Percentiles rank a stretch among this genome's conserved stretches.
These are phyloP conservation scores for Dolichotis patagonum DNA, from an alignment of 2,113 vertebrate species.

Conservation along the genomic window DNA sequence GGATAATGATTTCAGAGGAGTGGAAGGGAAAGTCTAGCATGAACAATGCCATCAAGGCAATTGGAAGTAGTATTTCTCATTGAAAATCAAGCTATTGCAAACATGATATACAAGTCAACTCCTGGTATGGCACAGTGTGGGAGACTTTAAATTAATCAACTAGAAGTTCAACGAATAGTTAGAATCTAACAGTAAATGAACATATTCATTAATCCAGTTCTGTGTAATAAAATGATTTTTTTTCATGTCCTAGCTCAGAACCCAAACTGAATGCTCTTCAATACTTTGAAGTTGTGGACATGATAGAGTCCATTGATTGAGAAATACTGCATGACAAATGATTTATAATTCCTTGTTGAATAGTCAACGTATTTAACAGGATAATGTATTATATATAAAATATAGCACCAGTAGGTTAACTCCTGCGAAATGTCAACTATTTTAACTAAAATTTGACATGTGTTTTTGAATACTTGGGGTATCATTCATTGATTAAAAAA, in stretches of 20 bases:
- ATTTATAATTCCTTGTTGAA: conserved; percentile 69
- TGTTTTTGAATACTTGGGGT: conserved; percentile 67
- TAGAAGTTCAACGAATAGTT: conserved; percentile 64
- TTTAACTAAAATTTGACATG: conserved; percentile 68
- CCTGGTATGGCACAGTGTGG: conserved; percentile 38
- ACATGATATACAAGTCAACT: conserved; percentile 64
- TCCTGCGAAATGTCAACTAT: conserved; percentile 73
- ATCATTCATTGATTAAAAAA: conserved; percentile 40
- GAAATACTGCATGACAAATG: conserved; percentile 62
- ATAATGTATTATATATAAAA: conserved; percentile 74
- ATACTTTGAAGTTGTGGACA: conserved; percentile 64
- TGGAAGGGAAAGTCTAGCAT: conserved; percentile 39
- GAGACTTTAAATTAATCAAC: conserved; percentile 47
- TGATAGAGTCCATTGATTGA: conserved; percentile 51
- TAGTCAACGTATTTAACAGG: conserved; percentile 69
- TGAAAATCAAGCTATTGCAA: conserved; percentile 65
- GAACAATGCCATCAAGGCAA: conserved; percentile 59
- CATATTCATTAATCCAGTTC: conserved; percentile 37
- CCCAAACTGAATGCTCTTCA: conserved; percentile 54
- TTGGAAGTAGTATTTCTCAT: conserved; percentile 71
- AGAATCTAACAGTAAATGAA: conserved; percentile 59
- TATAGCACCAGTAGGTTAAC: conserved; percentile 79
- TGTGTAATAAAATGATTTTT: conserved; percentile 55
- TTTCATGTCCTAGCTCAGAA: conserved; percentile 60
- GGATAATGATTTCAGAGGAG: conserved; percentile 51